A percentile compares a stretch with the other conserved stretches of the same genome.
Conservation (phyloP, 2,113 vertebrate genomes). For the Sinocyclocheilus anshuiensis region DNA sequence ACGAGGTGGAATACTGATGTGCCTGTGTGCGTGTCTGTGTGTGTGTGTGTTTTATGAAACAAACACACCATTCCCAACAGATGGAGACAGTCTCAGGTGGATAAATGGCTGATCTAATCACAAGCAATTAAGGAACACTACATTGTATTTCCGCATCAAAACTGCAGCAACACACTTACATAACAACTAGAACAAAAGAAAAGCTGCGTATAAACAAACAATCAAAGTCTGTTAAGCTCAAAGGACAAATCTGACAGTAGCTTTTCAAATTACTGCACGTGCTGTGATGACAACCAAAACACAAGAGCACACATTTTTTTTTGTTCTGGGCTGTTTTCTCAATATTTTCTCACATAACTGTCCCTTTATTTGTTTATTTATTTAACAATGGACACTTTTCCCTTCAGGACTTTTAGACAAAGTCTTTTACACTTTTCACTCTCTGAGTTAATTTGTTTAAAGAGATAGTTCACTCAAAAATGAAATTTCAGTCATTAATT, state of each 20-base stretch:
- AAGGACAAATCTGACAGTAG: not conserved
- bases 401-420: too few species aligned
- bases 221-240: not conserved
- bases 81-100: constrained; percentile 39
- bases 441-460: too few species aligned
- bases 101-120: constrained; percentile 33
- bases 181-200: not conserved
- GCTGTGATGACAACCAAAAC: not conserved
- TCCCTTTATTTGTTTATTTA: too few species aligned
- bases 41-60: not conserved
- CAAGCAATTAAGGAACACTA: constrained; percentile 24
- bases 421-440: too few species aligned
- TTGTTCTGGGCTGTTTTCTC: not conserved
- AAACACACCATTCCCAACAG: constrained; percentile 12
- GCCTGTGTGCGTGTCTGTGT: not conserved
- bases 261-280: not conserved
- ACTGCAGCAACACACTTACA: not conserved
- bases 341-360: too few species aligned
- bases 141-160: constrained; percentile 22
- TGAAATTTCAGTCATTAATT: too few species aligned
- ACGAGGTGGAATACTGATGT: not conserved
- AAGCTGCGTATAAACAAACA: not conserved
- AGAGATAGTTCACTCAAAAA: too few species aligned
- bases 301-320: not conserved
- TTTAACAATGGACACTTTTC: too few species aligned